Evolutionary conservation across 2,113 vertebrate species (phyloP), one percentile per base, ranked within the genome.

Genomic region (Poeciliopsis retropinna): DNA sequence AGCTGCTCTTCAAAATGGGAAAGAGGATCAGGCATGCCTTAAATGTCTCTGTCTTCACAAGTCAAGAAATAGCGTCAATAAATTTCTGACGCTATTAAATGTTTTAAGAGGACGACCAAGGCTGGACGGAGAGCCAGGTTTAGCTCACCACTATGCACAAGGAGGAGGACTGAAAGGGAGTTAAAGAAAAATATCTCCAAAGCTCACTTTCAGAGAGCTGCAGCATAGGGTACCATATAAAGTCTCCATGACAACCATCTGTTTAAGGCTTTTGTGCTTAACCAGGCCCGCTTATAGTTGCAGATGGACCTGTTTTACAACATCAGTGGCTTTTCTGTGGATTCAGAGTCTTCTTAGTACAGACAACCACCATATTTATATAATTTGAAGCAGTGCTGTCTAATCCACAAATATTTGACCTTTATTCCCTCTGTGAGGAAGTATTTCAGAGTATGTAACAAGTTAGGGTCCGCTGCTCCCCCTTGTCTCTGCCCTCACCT

Each of bases 401-500:
- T 27, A 67, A 64, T 64, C 17, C 32, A 32, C 31, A 25, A 31
- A 85, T 72, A 5, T 88, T 79, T 76, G 71, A 72, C 83, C 78
- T 87, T 72, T 70, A 67, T 80, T 70, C 62, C 81, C 82, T 73
- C 51, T 57, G 51, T 57, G 68, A 84, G 72, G 37, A 83, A 62
- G 60, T 13, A 5, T 27, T 64, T 72, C 39, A 13, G 7, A 64
- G 64, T 47, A 34, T 60, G 29, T 47, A 17, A 47, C 72, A 3
- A 32, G 29, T 69, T 54, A 37, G 62, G 15, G 1, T 32, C 60
- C 41, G 34, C 39, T 65, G 61, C 61, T 67, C 75, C 32, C 67
- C 15, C 66, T 70, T 71, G 22, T 73, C 22, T 47, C 80, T 64
- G 72, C 69, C 78, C 85, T 87, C 83, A 85, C 87, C 83, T 85